Base-by-base conservation (phyloP, 2,888 invertebrate genomes). In the Anthophora plumipes region DNA sequence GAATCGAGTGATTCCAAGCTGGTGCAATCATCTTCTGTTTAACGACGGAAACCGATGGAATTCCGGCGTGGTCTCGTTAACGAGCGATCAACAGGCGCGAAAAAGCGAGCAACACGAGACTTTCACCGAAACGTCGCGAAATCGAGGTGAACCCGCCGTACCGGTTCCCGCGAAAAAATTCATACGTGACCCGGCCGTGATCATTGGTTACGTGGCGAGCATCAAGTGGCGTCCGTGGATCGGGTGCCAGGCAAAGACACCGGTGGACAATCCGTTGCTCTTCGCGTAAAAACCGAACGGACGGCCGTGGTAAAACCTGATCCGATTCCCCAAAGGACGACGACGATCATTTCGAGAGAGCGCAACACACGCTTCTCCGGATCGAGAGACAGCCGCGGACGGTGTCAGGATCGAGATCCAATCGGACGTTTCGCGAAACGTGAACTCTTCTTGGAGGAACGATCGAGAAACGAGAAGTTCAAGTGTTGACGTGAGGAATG, bases 91-190 rank as follows among this genome's bases (percentile, higher is more conserved):
- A 82, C 76, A 75, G 46, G 66, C 71, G 80, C 54, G 81, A 78
- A 83, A 84, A 87, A 86, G 82, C 41, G 63, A 85, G 68, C 78
- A 61, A 55, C 71, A 20, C 57, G 73, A 74, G 61, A 85, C 82
- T 85, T 84, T 84, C 85, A 80, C 85, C 84, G 81, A 85, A 87
- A 84, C 84, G 76, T 80, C 86, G 87, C 84, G 85, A 90, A 90
- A 90, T 89, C 88, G 87, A 87, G 86, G 88, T 77, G 87, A 89
- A 88, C 90, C 88, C 82, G 88, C 85, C 82, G 81, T 88, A 90
- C 91, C 90, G 90, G 91, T 91, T 91, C 77, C 61, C 76, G 87
- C 88, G 89, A 90, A 90, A 91, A 91, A 90, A 88, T 90, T 88
- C 81, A 90, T 90, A 91, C 90, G 90, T 89, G 89, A 89, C 84